phyloP scores from a whole-genome alignment of 2,797 vertebrate genomes.

The Parotocinclus haroldoi region DNA sequence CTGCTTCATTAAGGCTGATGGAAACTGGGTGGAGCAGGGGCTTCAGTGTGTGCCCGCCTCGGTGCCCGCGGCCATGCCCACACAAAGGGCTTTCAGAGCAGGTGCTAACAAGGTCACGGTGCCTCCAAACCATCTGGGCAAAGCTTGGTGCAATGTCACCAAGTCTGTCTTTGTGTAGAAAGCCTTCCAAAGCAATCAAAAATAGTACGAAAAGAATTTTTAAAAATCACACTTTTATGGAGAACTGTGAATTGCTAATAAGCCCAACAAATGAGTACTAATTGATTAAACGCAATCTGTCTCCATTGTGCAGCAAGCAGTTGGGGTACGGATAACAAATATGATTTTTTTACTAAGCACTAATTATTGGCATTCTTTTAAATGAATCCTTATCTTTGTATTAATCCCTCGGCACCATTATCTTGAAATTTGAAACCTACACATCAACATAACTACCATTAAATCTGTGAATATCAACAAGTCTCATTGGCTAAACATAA shows the following conservation, averaged over 20 bases:
- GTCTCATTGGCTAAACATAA: neutral
- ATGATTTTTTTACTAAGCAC: slow-evolving; percentile 8
- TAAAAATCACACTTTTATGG: slow-evolving; percentile 66
- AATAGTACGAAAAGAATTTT: slow-evolving; percentile 73
- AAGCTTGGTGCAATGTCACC: slow-evolving; percentile 53
- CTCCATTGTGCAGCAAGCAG: slow-evolving; percentile 65
- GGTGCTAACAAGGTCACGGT: slow-evolving; percentile 78
- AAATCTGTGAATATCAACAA: slow-evolving; percentile 1
- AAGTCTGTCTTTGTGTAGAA: slow-evolving; percentile 56
- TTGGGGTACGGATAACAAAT: slow-evolving; percentile 57
- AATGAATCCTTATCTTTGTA: slow-evolving; percentile 2
- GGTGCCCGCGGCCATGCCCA: slow-evolving; percentile 70
- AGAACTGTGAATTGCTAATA: slow-evolving; percentile 21
- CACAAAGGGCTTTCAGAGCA: slow-evolving; percentile 77
- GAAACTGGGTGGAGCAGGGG: slow-evolving; percentile 60
- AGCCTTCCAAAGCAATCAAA: slow-evolving; percentile 66
- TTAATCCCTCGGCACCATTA: neutral
- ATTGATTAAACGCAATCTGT: slow-evolving; percentile 79
- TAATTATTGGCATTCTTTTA: neutral
- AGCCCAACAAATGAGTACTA: slow-evolving; percentile 73
- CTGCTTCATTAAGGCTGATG: slow-evolving; percentile 75
- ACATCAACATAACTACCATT: slow-evolving; percentile 5
- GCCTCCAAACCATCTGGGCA: slow-evolving; percentile 76
- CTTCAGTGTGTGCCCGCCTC: slow-evolving; percentile 64
- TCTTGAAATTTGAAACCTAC: neutral